Conservation (phyloP, 2,888 invertebrate genomes). For the Eupeodes latifasciatus region DNA sequence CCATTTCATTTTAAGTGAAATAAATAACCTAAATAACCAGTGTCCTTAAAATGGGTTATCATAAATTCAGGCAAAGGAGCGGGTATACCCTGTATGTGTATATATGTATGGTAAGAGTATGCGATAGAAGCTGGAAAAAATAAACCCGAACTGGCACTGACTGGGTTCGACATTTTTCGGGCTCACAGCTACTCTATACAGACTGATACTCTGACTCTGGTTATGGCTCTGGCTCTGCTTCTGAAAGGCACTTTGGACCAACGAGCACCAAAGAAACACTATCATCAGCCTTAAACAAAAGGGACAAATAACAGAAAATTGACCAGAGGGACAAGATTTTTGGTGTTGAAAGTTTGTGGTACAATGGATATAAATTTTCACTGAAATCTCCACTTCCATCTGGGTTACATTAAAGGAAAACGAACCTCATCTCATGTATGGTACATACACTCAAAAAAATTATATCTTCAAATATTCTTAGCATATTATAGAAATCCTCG, state of each 20-base stretch:
- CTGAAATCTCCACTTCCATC: conserved; percentile 72
- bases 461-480: not conserved
- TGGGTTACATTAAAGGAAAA: conserved; percentile 69
- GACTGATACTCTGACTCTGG: too few relatives aligned
- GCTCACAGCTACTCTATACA: not conserved
- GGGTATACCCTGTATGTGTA: not conserved
- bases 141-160: conserved; percentile 6
- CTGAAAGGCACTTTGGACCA: not conserved
- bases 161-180: not conserved
- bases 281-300: conserved; percentile 61
- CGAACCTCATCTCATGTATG: conserved; percentile 24
- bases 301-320: conserved; percentile 67
- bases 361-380: conserved; percentile 69
- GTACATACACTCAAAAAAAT: conserved; percentile 1
- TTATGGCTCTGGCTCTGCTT: not conserved
- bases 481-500: too few relatives aligned
- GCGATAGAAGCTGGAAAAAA: not conserved
- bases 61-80: conserved; percentile 59
- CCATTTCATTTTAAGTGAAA: conserved; percentile 75
- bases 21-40: conserved; percentile 76
- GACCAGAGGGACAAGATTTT: conserved; percentile 75
- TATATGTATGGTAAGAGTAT: not conserved
- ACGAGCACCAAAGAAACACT: not conserved
- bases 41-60: conserved; percentile 76
- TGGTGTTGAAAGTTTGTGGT: conserved; percentile 74